Evolutionary conservation across 2,888 invertebrate species (phyloP).

Genomic region (Drosophila tripunctata): DNA sequence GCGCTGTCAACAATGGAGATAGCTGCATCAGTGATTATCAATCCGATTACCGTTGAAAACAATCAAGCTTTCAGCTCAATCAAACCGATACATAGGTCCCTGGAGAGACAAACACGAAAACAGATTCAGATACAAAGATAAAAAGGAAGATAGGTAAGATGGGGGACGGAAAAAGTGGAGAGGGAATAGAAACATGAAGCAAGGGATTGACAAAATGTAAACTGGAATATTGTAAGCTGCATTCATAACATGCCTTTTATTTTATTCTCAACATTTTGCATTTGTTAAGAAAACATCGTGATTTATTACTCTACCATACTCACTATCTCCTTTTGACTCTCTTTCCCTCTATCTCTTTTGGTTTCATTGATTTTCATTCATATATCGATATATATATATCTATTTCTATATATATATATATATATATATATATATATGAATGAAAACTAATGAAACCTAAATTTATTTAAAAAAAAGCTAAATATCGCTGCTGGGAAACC

Average conservation of each 20-base stretch:
- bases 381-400: too few relatives aligned
- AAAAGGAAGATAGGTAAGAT: not conserved
- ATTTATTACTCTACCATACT: constrained; percentile 47
- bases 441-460: not conserved
- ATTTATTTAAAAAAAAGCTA: constrained; percentile 21
- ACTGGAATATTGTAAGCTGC: constrained; percentile 44
- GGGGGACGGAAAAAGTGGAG: not conserved
- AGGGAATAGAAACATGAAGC: not conserved
- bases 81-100: not conserved
- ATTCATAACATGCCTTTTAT: constrained; percentile 55
- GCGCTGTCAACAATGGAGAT: constrained; percentile 23
- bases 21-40: constrained; percentile 42
- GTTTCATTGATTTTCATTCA: too few relatives aligned
- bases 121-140: not conserved
- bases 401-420: not conserved
- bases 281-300: constrained; percentile 46
- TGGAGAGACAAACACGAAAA: not conserved
- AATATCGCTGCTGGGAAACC: constrained; percentile 17
- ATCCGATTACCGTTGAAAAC: constrained; percentile 51
- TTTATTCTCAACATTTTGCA: constrained; percentile 48
- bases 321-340: not conserved
- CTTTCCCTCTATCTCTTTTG: not conserved
- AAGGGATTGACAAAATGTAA: constrained; percentile 21
- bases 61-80: constrained; percentile 36
- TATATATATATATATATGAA: not conserved